Base-by-base conservation (phyloP, 23 tunicate genomes). In the Corella eumyota region DNA sequence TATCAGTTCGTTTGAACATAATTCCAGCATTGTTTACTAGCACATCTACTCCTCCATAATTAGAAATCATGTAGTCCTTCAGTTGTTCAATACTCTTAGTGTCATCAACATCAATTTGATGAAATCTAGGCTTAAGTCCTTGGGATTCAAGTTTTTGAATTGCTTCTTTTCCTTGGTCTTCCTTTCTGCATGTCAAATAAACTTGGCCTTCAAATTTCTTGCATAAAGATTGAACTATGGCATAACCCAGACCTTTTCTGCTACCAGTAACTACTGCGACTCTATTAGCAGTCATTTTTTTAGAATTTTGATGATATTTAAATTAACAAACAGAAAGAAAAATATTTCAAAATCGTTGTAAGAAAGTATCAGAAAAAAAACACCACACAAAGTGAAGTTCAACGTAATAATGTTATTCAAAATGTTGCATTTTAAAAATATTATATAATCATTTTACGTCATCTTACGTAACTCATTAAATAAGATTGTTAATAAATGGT, bases 251-350 rank as follows among this genome's bases (percentile, higher is more conserved):
- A 22, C 92, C 92, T 62, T 61, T 75, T 40, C 74, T 83, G 26
- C 65, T 20, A 1, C 92, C 92, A 54, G 81, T 74, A 27, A 83
- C 92, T 0, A 73, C 81, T 24, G 81, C 92, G 9, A 83, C 81
- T 65, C 30, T 72, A 11, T 22, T 52, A 35, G 62, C 25, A 6
- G 72, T 30, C 72, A 67, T 67, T n/a, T n/a, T n/a, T n/a, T n/a
- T n/a, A n/a, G n/a, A n/a, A n/a, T 44, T 44, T 44, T 11, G 15
- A 44, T 11, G 15, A 44, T 44, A 44, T 15, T 44, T 44, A 44
- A 44, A 15, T 44, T n/a, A n/a, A n/a, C n/a, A n/a, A n/a, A n/a
- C n/a, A n/a, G n/a, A n/a, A n/a, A n/a, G n/a, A n/a, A n/a, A n/a
- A n/a, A n/a, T n/a, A n/a, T n/a, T n/a, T n/a, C n/a, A n/a, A n/a